Evolutionary conservation across 2,888 invertebrate species (phyloP).

Genomic region (Tryphoninae sp.): DNA sequence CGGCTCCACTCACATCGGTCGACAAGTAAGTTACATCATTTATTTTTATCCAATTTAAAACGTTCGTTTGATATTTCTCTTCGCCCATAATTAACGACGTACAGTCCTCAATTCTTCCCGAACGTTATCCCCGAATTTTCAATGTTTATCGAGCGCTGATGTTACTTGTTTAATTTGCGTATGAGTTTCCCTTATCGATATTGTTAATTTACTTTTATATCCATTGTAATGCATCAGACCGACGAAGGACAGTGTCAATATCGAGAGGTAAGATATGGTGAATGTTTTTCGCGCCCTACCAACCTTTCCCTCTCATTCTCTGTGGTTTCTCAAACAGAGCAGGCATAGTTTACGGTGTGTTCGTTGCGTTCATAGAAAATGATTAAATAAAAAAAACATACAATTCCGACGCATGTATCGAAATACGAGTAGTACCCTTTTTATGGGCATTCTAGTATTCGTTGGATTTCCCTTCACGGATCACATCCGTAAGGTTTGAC

Average conservation of each 20-base stretch:
- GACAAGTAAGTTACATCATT: conserved; percentile 82
- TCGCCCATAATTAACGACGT: conserved; percentile 27
- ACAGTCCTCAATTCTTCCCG: conserved; percentile 43
- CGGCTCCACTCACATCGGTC: conserved; percentile 83
- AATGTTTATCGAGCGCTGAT: conserved; percentile 41
- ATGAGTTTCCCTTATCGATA: conserved; percentile 55
- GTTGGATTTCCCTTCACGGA: conserved; percentile 26
- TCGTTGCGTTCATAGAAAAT: conserved; percentile 40
- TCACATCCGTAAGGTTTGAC: background rate
- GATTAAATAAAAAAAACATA: conserved; percentile 5
- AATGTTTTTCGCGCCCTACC: conserved; percentile 55
- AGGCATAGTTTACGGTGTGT: conserved; percentile 40
- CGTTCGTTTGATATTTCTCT: conserved; percentile 1
- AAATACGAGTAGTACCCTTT: conserved; percentile 54
- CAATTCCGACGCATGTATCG: conserved; percentile 42
- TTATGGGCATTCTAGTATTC: conserved; percentile 47
- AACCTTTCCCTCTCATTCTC: conserved; percentile 22
- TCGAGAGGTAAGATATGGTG: conserved; percentile 78
- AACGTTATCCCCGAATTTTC: conserved; percentile 40
- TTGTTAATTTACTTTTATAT: conserved; percentile 60
- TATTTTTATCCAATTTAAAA: conserved; percentile 15
- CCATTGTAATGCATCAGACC: conserved; percentile 77
- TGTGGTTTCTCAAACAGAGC: conserved; percentile 25
- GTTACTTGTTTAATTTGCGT: conserved; percentile 46
- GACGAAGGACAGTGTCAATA: conserved; percentile 78